Evolutionary conservation across 2,888 invertebrate genomes (phyloP).

Genomic region (Melanostoma mellinum): DNA sequence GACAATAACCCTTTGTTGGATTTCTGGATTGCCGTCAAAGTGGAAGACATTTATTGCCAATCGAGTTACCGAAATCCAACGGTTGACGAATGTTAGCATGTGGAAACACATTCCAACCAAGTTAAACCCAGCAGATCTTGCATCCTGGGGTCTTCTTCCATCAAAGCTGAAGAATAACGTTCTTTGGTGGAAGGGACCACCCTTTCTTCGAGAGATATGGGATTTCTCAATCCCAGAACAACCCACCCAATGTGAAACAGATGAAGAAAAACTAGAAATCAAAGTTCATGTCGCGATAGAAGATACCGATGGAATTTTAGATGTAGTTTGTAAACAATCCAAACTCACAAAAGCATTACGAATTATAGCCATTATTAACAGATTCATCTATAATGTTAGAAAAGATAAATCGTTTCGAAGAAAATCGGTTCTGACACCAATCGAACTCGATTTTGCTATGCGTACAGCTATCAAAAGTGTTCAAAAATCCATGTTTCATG

Average conservation of each 20-base stretch:
- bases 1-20: slow-evolving; percentile 21
- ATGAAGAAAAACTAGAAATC: neutral
- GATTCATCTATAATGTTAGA: too few species aligned
- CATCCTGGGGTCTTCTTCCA: slow-evolving; percentile 41
- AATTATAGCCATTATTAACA: too few species aligned
- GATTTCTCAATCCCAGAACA: neutral
- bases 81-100: slow-evolving; percentile 3
- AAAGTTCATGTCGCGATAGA: too few species aligned
- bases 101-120: slow-evolving; percentile 43
- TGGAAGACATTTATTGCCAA: slow-evolving; percentile 24
- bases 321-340: too few species aligned
- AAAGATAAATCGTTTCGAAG: too few species aligned
- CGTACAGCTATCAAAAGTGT: too few species aligned
- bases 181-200: slow-evolving; percentile 56
- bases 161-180: neutral
- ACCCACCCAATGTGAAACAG: neutral
- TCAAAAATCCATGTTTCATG: too few species aligned
- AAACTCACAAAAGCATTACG: too few species aligned
- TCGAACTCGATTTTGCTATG: too few species aligned
- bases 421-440: too few species aligned
- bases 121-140: slow-evolving; percentile 42
- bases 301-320: too few species aligned
- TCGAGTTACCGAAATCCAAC: slow-evolving; percentile 24
- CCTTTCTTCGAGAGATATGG: slow-evolving; percentile 20
- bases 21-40: neutral